Evolutionary conservation across 2,113 vertebrate genomes (phyloP).

Genomic region (Sisor rabdophorus): DNA sequence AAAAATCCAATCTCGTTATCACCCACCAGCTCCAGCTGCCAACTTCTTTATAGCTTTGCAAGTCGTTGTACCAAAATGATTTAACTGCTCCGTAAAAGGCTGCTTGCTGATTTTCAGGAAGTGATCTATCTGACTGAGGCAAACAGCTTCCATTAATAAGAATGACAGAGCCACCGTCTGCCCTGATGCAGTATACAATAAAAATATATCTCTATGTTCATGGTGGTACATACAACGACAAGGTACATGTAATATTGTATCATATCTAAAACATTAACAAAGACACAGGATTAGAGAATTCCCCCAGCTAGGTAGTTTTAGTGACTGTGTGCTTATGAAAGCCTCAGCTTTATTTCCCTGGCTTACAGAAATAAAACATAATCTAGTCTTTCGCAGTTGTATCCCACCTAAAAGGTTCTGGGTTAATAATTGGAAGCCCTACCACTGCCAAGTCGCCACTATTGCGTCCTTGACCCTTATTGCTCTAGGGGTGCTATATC

Average conservation of each 20-base stretch:
- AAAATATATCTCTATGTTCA: too few species aligned
- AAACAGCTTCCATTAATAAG: conserved; percentile 55
- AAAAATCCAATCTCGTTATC: conserved; percentile 53
- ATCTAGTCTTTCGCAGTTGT: too few species aligned
- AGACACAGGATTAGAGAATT: not conserved
- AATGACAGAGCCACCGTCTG: conserved; percentile 29
- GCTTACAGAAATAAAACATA: too few species aligned
- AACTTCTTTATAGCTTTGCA: conserved; percentile 38
- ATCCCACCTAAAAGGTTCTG: too few species aligned
- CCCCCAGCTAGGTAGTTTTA: too few species aligned
- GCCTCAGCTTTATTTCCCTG: too few species aligned
- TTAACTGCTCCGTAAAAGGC: conserved; percentile 36
- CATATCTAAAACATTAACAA: not conserved
- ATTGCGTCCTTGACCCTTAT: too few species aligned
- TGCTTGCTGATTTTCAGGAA: conserved; percentile 34
- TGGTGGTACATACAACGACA: not conserved
- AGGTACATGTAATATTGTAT: not conserved
- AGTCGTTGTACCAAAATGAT: conserved; percentile 50
- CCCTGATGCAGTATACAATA: not conserved
- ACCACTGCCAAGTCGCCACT: too few species aligned
- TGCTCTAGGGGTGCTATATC: too few species aligned
- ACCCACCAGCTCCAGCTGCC: not conserved
- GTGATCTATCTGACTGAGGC: conserved; percentile 42
- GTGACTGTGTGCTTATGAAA: too few species aligned
- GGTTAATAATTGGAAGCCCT: too few species aligned